These are phyloP conservation scores for Chironomus tepperi DNA, from an alignment of 1,140 invertebrate species.

Conservation along the genomic window DNA sequence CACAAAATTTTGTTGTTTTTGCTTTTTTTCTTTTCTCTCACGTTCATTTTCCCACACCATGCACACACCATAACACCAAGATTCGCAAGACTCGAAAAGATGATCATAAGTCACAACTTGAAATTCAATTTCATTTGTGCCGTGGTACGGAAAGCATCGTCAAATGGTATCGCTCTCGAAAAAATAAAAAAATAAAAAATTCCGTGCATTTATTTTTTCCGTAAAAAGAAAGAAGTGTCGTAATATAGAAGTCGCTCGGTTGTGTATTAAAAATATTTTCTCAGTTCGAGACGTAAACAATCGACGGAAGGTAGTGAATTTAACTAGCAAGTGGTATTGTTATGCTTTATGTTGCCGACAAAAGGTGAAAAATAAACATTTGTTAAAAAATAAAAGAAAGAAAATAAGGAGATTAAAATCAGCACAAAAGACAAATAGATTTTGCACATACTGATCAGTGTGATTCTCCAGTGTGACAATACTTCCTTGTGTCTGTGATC, in stretches of 20 bases:
- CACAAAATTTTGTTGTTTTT: not conserved
- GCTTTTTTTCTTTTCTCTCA: not conserved
- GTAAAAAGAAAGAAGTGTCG: conserved; percentile 4
- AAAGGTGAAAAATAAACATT: not conserved
- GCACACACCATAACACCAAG: not conserved
- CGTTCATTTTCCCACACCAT: conserved; percentile 6
- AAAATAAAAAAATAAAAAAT: not conserved
- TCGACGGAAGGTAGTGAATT: conserved; percentile 11
- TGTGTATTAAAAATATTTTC: not conserved
- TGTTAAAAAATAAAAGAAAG: no score
- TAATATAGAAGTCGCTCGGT: not conserved
- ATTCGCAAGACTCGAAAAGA: conserved; percentile 6
- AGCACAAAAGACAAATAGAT: no score
- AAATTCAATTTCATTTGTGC: not conserved
- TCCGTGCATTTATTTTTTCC: not conserved
- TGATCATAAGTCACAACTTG: conserved; percentile 21
- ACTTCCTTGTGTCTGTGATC: not conserved
- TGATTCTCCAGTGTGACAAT: not conserved
- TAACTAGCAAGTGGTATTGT: not conserved
- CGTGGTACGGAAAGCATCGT: conserved; percentile 4
- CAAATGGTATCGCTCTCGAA: not conserved
- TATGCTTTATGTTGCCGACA: not conserved
- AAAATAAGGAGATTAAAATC: no score
- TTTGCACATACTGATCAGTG: not conserved
- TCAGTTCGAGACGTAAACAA: not conserved